These are phyloP conservation scores for Calliopum simillimum DNA, from an alignment of 2,888 invertebrate species.

Conservation along the genomic window DNA sequence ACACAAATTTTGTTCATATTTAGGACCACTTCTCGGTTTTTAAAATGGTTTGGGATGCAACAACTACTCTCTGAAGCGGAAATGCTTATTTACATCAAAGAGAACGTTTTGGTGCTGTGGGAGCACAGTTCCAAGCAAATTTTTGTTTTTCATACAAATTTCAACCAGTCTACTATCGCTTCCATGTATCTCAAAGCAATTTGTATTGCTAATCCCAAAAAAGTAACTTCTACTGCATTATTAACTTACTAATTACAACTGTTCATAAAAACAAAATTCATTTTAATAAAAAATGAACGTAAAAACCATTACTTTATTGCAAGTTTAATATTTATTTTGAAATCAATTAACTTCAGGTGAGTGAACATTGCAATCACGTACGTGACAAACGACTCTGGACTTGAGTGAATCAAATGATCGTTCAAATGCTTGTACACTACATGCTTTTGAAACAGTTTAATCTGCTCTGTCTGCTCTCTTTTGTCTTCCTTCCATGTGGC, in stretches of 20 bases:
- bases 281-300: background rate
- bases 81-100: too few species aligned
- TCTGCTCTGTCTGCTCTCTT: background rate
- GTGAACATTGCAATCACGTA: constrained; percentile 43
- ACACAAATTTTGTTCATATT: too few species aligned
- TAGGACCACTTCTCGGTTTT: too few species aligned
- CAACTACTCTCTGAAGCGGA: too few species aligned
- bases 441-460: constrained; percentile 19
- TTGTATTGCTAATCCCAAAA: too few species aligned
- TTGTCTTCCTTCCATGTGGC: background rate
- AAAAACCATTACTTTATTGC: constrained; percentile 2
- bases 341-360: constrained; percentile 54
- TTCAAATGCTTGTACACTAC: constrained; percentile 38
- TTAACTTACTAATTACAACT: background rate
- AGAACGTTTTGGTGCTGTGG: too few species aligned
- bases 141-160: too few species aligned
- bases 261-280: background rate
- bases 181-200: too few species aligned
- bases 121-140: too few species aligned
- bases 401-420: constrained; percentile 31
- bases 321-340: constrained; percentile 53
- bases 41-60: too few species aligned
- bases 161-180: too few species aligned
- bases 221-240: background rate
- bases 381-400: constrained; percentile 59